Percentiles rank a stretch among this genome's conserved stretches.
These are phyloP conservation scores for Aphidius colemani DNA, from an alignment of 2,888 invertebrate genomes.

Conservation along the genomic window DNA sequence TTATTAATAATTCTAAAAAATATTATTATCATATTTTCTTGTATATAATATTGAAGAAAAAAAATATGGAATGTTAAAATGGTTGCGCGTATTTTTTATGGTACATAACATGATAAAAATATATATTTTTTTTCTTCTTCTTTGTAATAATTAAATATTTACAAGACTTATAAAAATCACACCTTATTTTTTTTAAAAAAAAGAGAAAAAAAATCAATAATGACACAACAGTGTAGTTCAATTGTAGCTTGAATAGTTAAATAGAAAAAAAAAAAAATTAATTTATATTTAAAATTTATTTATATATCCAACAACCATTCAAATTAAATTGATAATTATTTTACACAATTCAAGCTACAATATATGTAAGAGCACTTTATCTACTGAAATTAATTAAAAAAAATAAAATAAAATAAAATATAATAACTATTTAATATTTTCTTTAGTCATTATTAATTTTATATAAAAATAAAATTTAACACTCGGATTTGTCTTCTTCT, in stretches of 20 bases:
- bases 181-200: slow-evolving; percentile 37
- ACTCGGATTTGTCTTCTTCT: slow-evolving; percentile 78
- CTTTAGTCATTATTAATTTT: slow-evolving; percentile 1
- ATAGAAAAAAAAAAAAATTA: slow-evolving; percentile 8
- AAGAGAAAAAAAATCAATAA: slow-evolving; percentile 35
- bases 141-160: slow-evolving; percentile 53
- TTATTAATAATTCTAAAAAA: no score
- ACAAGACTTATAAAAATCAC: slow-evolving; percentile 58
- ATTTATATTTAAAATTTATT: slow-evolving; percentile 22
- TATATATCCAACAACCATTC: slow-evolving; percentile 23
- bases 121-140: slow-evolving; percentile 36
- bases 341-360: slow-evolving; percentile 12
- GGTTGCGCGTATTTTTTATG: slow-evolving; percentile 48
- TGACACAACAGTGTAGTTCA: slow-evolving; percentile 50
- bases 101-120: slow-evolving; percentile 53
- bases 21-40: slow-evolving; percentile 27
- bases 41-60: slow-evolving; percentile 27
- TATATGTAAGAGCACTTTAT: slow-evolving; percentile 11
- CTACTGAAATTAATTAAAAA: slow-evolving; percentile 13
- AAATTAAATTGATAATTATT: not conserved
- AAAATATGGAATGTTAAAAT: slow-evolving; percentile 49
- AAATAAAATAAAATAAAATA: slow-evolving; percentile 4
- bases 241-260: slow-evolving; percentile 38
- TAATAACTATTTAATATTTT: slow-evolving; percentile 7
- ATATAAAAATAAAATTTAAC: slow-evolving; percentile 44